Base-by-base conservation (phyloP, 2,888 invertebrate genomes). In the Calliphora vomitoria region DNA sequence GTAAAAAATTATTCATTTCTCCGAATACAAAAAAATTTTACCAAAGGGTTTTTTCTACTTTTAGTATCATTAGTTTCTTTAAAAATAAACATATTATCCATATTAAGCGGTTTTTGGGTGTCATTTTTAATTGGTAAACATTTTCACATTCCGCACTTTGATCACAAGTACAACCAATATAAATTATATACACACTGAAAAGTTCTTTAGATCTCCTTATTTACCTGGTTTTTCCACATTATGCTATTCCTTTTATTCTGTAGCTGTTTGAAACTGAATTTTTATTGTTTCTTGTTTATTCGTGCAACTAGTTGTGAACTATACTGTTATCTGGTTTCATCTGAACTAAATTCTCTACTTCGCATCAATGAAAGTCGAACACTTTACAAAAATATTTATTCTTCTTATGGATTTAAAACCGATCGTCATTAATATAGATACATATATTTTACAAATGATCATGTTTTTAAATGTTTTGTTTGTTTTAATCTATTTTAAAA, bases 171-270 rank as follows among this genome's bases (percentile, higher is more conserved):
- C 25, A 25, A 1, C 25, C 25, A 25, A 25, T 25, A 25, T 25
- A 25, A 25, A 25, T 1, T 25, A 25, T 6, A 6, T 35, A 35
- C 4, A 44, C 13, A 44, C 13, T 44, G 13, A 4, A 44, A 44
- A 13, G 15, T 13, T 50, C n/a, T 50, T 50, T 50, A 1, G 0
- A 50, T 3, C 50, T n/a, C 13, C 44, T n/a, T 58, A 55, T 50
- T 68, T 76, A 82, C 82, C 76, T 82, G 60, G 15, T 62, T 13
- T 53, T 69, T 82, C 68, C 20, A 44, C 86, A 86, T 86, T 38
- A 66, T 68, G 10, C 44, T 71, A 8, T 25, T 68, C 25, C 55
- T 58, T 58, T 8, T 53, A 15, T 4, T 20, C 47, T 20, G n/a
- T 20, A 35, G 4, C 6, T 35, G 35, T 58, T 18, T 50, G 15